Evolutionary conservation across 2,888 invertebrate species (phyloP).

Genomic region (Sinotaia quadrata): DNA sequence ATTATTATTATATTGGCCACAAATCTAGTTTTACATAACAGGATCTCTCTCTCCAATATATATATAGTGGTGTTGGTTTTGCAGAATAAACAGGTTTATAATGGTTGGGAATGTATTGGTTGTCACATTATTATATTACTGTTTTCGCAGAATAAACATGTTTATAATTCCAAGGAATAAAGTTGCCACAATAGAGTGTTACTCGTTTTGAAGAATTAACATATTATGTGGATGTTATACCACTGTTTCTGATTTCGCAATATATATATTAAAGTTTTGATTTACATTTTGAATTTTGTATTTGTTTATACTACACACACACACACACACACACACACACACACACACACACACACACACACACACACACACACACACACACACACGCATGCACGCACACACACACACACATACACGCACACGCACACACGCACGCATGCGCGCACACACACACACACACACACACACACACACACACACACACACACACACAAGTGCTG

Average conservation of each 20-base stretch:
- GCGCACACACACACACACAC: slow-evolving; percentile 6
- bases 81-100: too few species aligned
- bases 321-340: not conserved
- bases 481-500: slow-evolving; percentile 2
- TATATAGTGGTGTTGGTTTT: too few species aligned
- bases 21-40: too few species aligned
- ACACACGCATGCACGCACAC: slow-evolving; percentile 1
- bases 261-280: not conserved
- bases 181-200: too few species aligned
- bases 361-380: slow-evolving; percentile 5
- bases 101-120: too few species aligned
- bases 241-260: not conserved
- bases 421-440: not conserved
- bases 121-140: too few species aligned
- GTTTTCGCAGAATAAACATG: too few species aligned
- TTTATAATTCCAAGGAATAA: too few species aligned
- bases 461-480: slow-evolving; percentile 8
- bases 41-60: too few species aligned
- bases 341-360: not conserved
- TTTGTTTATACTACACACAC: not conserved
- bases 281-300: not conserved
- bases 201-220: too few species aligned
- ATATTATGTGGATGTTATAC: not conserved
- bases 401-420: slow-evolving; percentile 1
- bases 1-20: too few species aligned